Conservation (phyloP, 1,140 invertebrate genomes). For the Eufriesea mexicana region DNA sequence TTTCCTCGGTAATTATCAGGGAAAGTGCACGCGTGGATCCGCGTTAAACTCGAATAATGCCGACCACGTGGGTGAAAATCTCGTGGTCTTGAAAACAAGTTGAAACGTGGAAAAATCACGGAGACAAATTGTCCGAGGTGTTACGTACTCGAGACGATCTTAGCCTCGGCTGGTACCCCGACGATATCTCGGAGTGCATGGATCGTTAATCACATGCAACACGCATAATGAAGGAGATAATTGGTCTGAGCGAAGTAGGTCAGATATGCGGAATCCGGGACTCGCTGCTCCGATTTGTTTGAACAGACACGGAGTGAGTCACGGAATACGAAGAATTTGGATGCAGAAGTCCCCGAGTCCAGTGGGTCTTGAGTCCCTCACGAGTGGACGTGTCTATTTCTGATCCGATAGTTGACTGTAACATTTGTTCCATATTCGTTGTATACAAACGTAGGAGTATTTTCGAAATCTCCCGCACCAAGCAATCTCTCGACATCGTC, state of each 20-base stretch:
- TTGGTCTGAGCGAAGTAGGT: neutral
- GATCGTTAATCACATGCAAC: neutral
- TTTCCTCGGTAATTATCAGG: slow-evolving; percentile 27
- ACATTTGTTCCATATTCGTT: too few species aligned
- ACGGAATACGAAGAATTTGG: too few species aligned
- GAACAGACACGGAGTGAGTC: neutral
- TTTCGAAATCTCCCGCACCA: too few species aligned
- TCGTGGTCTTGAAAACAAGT: neutral
- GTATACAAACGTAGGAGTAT: too few species aligned
- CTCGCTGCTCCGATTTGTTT: neutral
- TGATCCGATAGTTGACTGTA: too few species aligned
- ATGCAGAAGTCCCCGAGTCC: too few species aligned
- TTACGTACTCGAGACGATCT: neutral
- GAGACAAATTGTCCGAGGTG: neutral
- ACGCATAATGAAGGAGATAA: neutral
- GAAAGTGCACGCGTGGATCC: neutral
- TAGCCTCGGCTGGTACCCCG: neutral
- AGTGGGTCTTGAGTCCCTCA: too few species aligned
- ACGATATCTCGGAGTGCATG: neutral
- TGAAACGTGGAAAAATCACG: neutral
- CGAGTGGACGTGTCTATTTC: too few species aligned
- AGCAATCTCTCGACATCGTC: too few species aligned
- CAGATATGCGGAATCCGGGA: neutral
- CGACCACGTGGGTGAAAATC: too few species aligned
- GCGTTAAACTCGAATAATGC: slow-evolving; percentile 11